A percentile compares a stretch with the other conserved stretches of the same genome.
Evolutionary conservation across 2,113 vertebrate genomes (phyloP).

Genomic region (Dasyornis broadbenti): DNA sequence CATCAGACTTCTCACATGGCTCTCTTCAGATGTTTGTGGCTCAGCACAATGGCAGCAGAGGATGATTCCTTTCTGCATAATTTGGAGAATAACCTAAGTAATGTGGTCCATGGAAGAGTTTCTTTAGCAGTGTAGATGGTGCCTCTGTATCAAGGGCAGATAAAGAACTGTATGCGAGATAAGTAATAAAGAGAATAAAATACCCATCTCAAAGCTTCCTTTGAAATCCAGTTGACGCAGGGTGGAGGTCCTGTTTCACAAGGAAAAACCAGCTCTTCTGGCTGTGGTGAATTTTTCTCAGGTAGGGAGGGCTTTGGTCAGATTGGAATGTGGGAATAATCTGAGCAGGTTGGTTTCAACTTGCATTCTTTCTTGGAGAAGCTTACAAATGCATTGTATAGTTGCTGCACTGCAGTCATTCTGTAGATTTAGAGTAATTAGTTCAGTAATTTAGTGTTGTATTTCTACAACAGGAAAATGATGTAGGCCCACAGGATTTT

Average conservation of each 20-base stretch:
- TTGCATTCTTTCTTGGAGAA: not conserved
- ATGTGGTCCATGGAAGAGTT: fast-evolving
- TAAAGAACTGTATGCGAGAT: not conserved
- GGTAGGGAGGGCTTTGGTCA: not conserved
- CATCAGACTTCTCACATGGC: not conserved
- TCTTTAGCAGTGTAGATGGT: not conserved
- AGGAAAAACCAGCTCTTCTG: not conserved
- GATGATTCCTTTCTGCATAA: not conserved
- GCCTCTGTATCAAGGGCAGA: not conserved
- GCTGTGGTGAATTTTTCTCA: not conserved
- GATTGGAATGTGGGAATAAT: not conserved
- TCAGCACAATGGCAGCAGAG: not conserved
- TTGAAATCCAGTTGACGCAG: not conserved
- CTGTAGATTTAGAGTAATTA: not conserved
- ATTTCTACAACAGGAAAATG: not conserved
- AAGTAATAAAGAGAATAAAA: not conserved
- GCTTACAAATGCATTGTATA: not conserved
- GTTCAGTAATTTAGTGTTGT: not conserved
- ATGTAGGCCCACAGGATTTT: not conserved
- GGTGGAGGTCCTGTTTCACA: not conserved
- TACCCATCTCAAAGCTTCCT: not conserved
- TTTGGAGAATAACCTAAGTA: not conserved
- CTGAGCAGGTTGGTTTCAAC: not conserved
- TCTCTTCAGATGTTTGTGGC: not conserved
- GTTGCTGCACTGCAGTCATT: not conserved